Conservation (phyloP, 2,888 invertebrate genomes). For the Nemotelus nigrinus region DNA sequence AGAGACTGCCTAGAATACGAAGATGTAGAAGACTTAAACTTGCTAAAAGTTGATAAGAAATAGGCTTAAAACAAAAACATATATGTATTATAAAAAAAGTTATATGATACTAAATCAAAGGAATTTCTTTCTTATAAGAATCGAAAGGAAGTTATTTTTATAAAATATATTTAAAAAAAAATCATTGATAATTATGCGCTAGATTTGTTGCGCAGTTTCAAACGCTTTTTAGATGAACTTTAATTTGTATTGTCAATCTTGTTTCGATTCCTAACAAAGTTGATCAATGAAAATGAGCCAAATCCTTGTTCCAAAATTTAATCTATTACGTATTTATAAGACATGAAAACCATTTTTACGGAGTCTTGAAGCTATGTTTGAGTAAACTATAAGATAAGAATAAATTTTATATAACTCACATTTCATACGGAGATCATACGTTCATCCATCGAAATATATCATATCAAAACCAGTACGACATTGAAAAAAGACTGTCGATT, state of each 20-base stretch:
- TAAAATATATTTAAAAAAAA: neutral
- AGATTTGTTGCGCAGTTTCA: neutral
- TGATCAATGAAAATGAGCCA: constrained; percentile 19
- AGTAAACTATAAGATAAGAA: too few species aligned
- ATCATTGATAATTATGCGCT: neutral
- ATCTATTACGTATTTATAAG: too few species aligned
- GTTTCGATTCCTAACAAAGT: constrained; percentile 13
- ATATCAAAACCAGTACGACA: too few species aligned
- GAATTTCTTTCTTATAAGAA: too few species aligned
- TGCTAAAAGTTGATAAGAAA: neutral
- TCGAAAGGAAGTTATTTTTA: neutral
- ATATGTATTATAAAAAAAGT: too few species aligned
- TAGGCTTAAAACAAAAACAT: neutral
- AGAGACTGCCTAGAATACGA: constrained; percentile 37
- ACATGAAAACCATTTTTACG: neutral
- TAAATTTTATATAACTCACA: too few species aligned
- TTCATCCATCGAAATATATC: too few species aligned
- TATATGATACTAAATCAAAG: too few species aligned
- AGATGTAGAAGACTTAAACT: constrained; percentile 1
- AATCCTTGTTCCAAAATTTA: constrained; percentile 29
- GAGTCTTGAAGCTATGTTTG: neutral
- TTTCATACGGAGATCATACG: too few species aligned
- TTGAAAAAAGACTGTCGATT: too few species aligned
- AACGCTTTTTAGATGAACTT: too few species aligned
- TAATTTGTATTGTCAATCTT: neutral